Evolutionary conservation across 2,888 invertebrate genomes (phyloP).

Genomic region (Drosophila diplacantha): DNA sequence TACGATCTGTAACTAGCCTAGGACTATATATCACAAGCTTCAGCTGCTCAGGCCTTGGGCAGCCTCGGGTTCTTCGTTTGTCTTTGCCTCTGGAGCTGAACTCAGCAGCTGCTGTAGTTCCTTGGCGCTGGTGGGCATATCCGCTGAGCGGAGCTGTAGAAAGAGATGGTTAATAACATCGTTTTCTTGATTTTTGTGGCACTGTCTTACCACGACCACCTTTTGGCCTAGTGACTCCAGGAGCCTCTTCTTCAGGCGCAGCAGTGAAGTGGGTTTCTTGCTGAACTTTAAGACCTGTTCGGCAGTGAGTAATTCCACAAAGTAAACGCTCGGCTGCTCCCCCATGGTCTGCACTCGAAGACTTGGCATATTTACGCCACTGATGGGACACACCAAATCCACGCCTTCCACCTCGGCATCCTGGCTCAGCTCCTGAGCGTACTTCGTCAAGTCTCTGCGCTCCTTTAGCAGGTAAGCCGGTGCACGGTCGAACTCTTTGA

Average conservation of each 20-base stretch:
- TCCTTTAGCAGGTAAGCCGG: constrained; percentile 69
- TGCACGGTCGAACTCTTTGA: constrained; percentile 57
- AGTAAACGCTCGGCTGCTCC: constrained; percentile 43
- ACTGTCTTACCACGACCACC: constrained; percentile 64
- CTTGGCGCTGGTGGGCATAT: constrained; percentile 53
- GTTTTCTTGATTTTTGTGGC: neutral
- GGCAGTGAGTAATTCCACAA: constrained; percentile 71
- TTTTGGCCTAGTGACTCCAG: constrained; percentile 66
- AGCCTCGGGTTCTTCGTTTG: constrained; percentile 3
- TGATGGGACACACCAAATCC: constrained; percentile 69
- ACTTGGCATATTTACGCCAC: constrained; percentile 74
- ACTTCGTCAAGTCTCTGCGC: constrained; percentile 54
- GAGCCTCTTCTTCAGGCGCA: constrained; percentile 71
- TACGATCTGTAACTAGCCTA: constrained; percentile 40
- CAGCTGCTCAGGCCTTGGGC: constrained; percentile 44
- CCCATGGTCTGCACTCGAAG: constrained; percentile 60
- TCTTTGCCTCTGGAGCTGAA: constrained; percentile 4
- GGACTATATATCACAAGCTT: constrained; percentile 54
- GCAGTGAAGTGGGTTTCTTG: constrained; percentile 59
- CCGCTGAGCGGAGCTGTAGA: constrained; percentile 46
- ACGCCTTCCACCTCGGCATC: constrained; percentile 59
- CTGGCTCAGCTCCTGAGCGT: constrained; percentile 52
- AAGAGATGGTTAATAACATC: fast-evolving
- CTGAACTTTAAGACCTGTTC: constrained; percentile 70
- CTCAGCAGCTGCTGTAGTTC: constrained; percentile 47